These are phyloP conservation scores for Gastrophysa polygoni DNA, from an alignment of 2,888 invertebrate genomes.

Conservation along the genomic window DNA sequence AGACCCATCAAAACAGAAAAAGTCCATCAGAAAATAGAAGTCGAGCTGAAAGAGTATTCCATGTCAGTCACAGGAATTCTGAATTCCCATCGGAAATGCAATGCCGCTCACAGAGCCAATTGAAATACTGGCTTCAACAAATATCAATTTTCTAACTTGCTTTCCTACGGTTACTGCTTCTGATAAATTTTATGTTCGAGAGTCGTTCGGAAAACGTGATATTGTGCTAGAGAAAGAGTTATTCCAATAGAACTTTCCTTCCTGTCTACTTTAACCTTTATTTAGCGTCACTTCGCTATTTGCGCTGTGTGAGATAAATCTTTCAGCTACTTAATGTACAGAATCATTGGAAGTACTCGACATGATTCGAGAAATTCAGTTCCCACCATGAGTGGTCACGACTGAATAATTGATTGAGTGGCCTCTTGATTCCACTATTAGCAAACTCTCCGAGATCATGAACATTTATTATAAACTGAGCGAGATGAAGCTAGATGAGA, in stretches of 20 bases:
- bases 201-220: slow-evolving; percentile 15
- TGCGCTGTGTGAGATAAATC: slow-evolving; percentile 6
- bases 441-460: too few species aligned
- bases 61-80: slow-evolving; percentile 32
- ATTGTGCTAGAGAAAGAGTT: slow-evolving; percentile 17
- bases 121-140: slow-evolving; percentile 37
- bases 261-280: slow-evolving; percentile 15
- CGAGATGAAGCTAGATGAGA: too few species aligned
- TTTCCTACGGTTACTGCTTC: slow-evolving; percentile 15
- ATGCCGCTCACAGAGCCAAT: slow-evolving; percentile 29
- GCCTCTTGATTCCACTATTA: too few species aligned
- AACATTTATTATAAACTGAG: too few species aligned
- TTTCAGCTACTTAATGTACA: background rate
- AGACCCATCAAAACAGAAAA: slow-evolving; percentile 31
- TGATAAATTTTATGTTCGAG: slow-evolving; percentile 21
- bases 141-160: slow-evolving; percentile 36
- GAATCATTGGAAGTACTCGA: too few species aligned
- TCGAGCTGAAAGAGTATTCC: slow-evolving; percentile 34
- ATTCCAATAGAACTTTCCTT: slow-evolving; percentile 13
- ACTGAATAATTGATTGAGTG: too few species aligned
- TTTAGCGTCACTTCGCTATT: slow-evolving; percentile 17
- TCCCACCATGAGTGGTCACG: too few species aligned
- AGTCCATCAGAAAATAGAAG: slow-evolving; percentile 30
- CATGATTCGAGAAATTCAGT: too few species aligned
- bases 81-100: slow-evolving; percentile 31